These are phyloP conservation scores for Meles meles DNA, from an alignment of 2,113 vertebrate species.

Conservation along the genomic window DNA sequence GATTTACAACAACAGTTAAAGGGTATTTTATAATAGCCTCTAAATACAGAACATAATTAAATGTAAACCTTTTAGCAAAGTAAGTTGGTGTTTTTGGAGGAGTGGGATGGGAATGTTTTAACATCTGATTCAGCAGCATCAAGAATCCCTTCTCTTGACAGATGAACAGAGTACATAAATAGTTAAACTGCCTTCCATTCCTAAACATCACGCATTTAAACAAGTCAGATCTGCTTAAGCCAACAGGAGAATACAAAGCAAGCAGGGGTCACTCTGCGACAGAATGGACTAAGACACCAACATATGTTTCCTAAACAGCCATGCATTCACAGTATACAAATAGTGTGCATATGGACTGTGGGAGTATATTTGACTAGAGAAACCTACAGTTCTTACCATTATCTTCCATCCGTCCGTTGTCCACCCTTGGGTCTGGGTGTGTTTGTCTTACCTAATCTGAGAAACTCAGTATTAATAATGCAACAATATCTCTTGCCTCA, in stretches of 20 bases:
- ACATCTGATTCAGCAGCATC: not conserved
- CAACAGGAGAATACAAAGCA: not conserved
- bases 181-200: not conserved
- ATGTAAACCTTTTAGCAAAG: constrained; percentile 37
- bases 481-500: not conserved
- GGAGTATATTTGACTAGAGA: not conserved
- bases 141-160: constrained; percentile 7
- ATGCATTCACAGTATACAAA: not conserved
- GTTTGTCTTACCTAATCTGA: not conserved
- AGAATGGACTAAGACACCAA: not conserved
- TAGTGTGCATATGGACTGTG: not conserved
- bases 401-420: not conserved
- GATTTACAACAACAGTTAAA: constrained; percentile 30
- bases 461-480: not conserved
- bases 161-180: not conserved
- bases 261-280: not conserved
- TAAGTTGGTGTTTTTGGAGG: not conserved
- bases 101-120: not conserved
- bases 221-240: not conserved
- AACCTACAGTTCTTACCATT: not conserved
- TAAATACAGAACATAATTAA: constrained; percentile 45
- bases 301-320: not conserved
- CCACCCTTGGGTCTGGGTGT: not conserved
- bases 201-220: not conserved
- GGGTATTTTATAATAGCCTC: constrained; percentile 4